Evolutionary conservation across 2,113 vertebrate genomes (phyloP), one percentile per base, ranked within the genome.

Genomic region (Gallinago jamesoni): DNA sequence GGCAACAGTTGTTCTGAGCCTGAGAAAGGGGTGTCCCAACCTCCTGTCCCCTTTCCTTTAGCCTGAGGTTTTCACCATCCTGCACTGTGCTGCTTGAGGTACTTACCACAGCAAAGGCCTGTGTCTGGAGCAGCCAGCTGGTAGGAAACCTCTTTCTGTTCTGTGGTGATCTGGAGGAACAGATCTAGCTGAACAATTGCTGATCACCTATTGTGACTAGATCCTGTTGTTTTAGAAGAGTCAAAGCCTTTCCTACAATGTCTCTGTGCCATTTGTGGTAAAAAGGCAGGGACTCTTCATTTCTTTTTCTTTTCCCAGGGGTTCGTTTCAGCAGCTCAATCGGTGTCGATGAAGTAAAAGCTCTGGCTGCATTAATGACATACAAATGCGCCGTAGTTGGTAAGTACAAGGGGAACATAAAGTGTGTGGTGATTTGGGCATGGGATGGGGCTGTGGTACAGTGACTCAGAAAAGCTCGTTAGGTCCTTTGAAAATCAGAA

Each of bases 321-420:
- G 75, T 39, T 96, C 9, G 0, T 89, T 97, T 93, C 80, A 93
- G 92, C 73, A 76, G 59, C 33, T 96, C 89, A 50, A 7, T 94
- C 6, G 31, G 18, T 22, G 63, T 47, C 0, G 5, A 83, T 70
- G 92, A 84, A 79, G 87, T 92, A 78, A 96, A 95, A 90, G 93
- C 92, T 37, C 86, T 57, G 90, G 89, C 95, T 92, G 92, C 89
- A 92, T 75, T 96, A 87, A 97, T 22, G 28, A 94, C 93, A 57
- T 92, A 87, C 27, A 89, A 86, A 87, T 78, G 85, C n/a, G 12
- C 94, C 1, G 7, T 21, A 8, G 90, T 57, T 41, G 84, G 92
- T 90, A 35, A 91, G 91, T 87, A 89, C 84, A 78, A 79, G 86
- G 56, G 27, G 74, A 93, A 68, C 0, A 2, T 2, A 82, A 56